phyloP scores from a whole-genome alignment of 1,140 invertebrate genomes.

The Mycetomoellerius zeteki region DNA sequence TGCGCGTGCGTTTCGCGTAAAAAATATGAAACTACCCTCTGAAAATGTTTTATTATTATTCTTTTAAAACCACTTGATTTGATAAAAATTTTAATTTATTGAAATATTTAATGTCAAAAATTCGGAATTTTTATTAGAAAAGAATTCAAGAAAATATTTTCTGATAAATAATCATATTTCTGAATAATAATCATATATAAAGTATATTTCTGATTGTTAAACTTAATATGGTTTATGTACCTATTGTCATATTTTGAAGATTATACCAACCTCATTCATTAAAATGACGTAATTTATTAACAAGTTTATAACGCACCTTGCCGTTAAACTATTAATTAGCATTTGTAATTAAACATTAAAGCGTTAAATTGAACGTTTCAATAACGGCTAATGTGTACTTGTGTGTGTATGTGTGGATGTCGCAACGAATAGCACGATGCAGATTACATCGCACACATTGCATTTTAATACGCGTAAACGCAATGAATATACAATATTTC shows the following conservation, averaged over 20 bases:
- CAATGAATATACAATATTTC: neutral
- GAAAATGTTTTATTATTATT: neutral
- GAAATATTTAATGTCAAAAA: neutral
- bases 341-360: slow-evolving; percentile 32
- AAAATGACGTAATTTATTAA: slow-evolving; percentile 30
- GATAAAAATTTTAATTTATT: neutral
- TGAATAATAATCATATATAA: too few species aligned
- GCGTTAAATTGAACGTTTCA: slow-evolving; percentile 15
- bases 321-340: slow-evolving; percentile 44
- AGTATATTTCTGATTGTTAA: neutral
- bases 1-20: neutral
- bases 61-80: neutral
- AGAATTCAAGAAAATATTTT: neutral
- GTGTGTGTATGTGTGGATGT: neutral
- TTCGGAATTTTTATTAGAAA: neutral
- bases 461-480: slow-evolving; percentile 34
- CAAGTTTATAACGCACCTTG: slow-evolving; percentile 19
- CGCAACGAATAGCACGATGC: neutral
- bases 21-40: neutral
- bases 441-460: slow-evolving; percentile 35
- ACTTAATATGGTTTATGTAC: neutral
- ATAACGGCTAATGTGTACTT: neutral
- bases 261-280: neutral
- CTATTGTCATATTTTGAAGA: neutral
- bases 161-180: too few species aligned